Base-by-base conservation (phyloP, 2,113 vertebrate genomes). In the Tragelaphus strepsiceros region DNA sequence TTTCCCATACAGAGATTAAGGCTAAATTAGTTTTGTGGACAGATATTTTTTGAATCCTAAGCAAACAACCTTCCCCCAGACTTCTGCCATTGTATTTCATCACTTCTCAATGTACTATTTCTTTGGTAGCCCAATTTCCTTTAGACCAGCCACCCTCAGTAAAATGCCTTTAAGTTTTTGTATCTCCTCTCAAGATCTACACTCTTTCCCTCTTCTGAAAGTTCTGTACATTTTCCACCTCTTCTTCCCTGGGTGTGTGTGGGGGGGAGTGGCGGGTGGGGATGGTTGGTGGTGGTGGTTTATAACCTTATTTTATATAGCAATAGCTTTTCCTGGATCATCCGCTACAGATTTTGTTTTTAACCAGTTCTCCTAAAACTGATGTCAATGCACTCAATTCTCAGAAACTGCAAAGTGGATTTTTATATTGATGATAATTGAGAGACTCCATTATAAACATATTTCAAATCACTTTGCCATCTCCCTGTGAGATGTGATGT, bases 391-490 rank as follows among this genome's bases (percentile, higher is more conserved):
- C 26, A 84, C 26, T 91, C 39, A 67, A 78, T 59, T 43, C 35
- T 61, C 56, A 80, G 10, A 93, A 88, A 13, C 67, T 80, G 26
- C 58, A 91, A 95, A 84, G 43, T 6, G 19, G 19, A 24, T 59
- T 93, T 93, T 93, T 64, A 64, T 58, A 26, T 46, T 46, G 16
- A 35, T 78, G 6, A 35, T 87, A 87, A 87, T 83, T 58, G 39
- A 95, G 30, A 87, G 89, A 97, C 67, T 87, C 64, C 46, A 92
- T 49, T 85, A 16, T 11, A 88, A 82, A 56, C 21, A 28, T 67
- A 53, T 62, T 88, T 88, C n/a, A 88, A 78, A 54, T 95, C 62
- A 35, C n/a, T 59, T 67, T 84, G 21, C 30, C 54, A 71, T 26
- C 5, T 54, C 56, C 14, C 43, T 58, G 11, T 14, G 15, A 90